Conservation (phyloP, 2,888 invertebrate species). For the Mongoloraphidia duomilia region DNA sequence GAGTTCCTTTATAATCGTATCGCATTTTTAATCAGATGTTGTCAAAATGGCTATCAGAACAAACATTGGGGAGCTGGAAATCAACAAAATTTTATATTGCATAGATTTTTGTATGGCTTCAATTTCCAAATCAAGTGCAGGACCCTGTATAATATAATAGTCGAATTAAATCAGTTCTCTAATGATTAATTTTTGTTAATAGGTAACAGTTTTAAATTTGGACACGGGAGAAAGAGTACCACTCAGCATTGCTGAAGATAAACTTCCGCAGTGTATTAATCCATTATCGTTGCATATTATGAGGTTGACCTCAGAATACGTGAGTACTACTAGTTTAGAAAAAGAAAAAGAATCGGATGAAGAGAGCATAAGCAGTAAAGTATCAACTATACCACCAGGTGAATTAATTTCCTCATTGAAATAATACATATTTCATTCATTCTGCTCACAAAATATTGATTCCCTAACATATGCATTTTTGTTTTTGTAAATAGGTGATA, state of each 20-base stretch:
- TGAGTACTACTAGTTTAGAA: constrained; percentile 45
- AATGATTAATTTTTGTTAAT: background rate
- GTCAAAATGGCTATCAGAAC: too few relatives aligned
- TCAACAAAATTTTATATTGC: too few relatives aligned
- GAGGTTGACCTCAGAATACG: constrained; percentile 82
- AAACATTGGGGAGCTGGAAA: too few relatives aligned
- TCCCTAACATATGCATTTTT: background rate
- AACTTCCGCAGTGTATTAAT: constrained; percentile 81
- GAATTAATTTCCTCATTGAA: constrained; percentile 17
- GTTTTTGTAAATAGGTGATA: constrained; percentile 20
- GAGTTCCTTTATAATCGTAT: too few relatives aligned
- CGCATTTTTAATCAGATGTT: too few relatives aligned
- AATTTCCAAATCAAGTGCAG: too few relatives aligned
- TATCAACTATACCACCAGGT: constrained; percentile 36
- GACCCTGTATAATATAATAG: too few relatives aligned
- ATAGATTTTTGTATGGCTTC: too few relatives aligned
- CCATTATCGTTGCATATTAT: constrained; percentile 91
- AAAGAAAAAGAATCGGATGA: constrained; percentile 64
- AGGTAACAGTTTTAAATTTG: constrained; percentile 55
- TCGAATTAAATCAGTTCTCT: too few relatives aligned
- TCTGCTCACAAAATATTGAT: background rate
- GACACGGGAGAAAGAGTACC: constrained; percentile 86
- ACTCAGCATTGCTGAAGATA: constrained; percentile 88
- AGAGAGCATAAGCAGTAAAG: constrained; percentile 54
- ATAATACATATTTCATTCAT: too few relatives aligned